Conservation (phyloP, 2,888 invertebrate genomes). For the Oeneis ivallda region DNA sequence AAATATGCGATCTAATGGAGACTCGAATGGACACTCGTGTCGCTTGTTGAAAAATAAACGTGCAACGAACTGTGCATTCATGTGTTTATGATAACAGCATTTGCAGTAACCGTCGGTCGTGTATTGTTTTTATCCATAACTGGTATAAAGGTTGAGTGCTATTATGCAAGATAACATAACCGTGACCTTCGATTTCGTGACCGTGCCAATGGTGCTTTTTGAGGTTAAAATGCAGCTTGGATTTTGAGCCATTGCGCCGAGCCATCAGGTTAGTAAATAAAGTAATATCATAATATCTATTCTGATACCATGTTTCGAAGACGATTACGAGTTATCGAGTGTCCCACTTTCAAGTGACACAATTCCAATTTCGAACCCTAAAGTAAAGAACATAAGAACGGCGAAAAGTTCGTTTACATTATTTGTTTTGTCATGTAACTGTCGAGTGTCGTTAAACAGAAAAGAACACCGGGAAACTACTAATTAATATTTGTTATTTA, state of each 20-base stretch:
- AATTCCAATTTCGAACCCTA: slow-evolving; percentile 14
- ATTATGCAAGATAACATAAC: slow-evolving; percentile 77
- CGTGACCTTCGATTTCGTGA: slow-evolving; percentile 78
- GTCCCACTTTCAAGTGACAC: slow-evolving; percentile 49
- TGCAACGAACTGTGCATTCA: slow-evolving; percentile 78
- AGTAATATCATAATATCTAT: slow-evolving; percentile 64
- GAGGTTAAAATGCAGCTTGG: slow-evolving; percentile 81
- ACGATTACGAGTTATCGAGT: slow-evolving; percentile 52
- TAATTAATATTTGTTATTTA: slow-evolving; percentile 1
- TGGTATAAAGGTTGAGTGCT: slow-evolving; percentile 68
- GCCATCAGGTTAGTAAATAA: slow-evolving; percentile 75
- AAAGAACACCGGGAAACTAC: slow-evolving; percentile 1
- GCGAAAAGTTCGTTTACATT: slow-evolving; percentile 26
- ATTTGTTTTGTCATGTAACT: slow-evolving; percentile 15
- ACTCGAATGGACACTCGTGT: slow-evolving; percentile 63
- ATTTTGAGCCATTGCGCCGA: slow-evolving; percentile 78
- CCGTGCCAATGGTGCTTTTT: slow-evolving; percentile 75
- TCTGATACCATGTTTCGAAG: slow-evolving; percentile 53
- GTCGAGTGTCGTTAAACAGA: slow-evolving; percentile 10
- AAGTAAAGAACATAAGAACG: slow-evolving; percentile 2
- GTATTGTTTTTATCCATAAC: slow-evolving; percentile 70
- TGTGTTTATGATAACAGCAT: slow-evolving; percentile 80
- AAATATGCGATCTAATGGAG: slow-evolving; percentile 71
- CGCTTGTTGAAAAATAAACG: slow-evolving; percentile 72
- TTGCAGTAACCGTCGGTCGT: slow-evolving; percentile 72